A percentile compares a stretch with the other conserved stretches of the same genome.
phyloP scores from a whole-genome alignment of 2,113 vertebrate species.

The Notothenia rossii region DNA sequence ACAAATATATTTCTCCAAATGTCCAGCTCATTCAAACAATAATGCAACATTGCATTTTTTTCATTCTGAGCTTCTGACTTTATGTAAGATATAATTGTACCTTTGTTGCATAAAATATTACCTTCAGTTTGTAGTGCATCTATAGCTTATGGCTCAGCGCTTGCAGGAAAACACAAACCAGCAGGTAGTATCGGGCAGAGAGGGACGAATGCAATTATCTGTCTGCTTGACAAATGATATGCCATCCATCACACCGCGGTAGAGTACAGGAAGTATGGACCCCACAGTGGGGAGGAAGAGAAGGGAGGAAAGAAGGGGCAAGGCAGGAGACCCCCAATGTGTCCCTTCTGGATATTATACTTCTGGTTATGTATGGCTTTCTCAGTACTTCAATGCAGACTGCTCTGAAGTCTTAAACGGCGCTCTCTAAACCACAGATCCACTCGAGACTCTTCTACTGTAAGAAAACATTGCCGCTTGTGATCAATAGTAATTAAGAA shows the following conservation, averaged over 20 bases:
- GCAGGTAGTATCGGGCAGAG: not conserved
- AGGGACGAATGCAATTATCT: slow-evolving; percentile 47
- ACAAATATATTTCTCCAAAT: not conserved
- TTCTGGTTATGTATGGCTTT: slow-evolving; percentile 49
- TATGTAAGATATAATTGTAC: not conserved
- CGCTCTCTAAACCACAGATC: slow-evolving; percentile 30
- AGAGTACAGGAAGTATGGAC: slow-evolving; percentile 34
- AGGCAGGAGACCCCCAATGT: slow-evolving; percentile 12
- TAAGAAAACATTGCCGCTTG: not conserved
- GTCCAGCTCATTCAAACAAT: not conserved
- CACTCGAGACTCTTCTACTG: not conserved
- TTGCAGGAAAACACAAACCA: slow-evolving; percentile 28
- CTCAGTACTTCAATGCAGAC: slow-evolving; percentile 27
- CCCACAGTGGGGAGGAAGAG: slow-evolving; percentile 17
- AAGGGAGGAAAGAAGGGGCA: slow-evolving; percentile 2
- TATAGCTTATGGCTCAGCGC: not conserved
- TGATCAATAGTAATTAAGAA: slow-evolving; percentile 43
- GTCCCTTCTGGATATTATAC: slow-evolving; percentile 45
- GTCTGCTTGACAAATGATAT: slow-evolving; percentile 41
- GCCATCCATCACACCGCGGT: slow-evolving; percentile 41
- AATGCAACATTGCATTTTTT: not conserved
- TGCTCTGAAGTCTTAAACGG: slow-evolving; percentile 13
- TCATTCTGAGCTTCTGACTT: not conserved
- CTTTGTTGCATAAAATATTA: not conserved
- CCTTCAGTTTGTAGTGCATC: not conserved